Evolutionary conservation across 2,888 invertebrate species (phyloP).

Genomic region (Strigamia crassipes): DNA sequence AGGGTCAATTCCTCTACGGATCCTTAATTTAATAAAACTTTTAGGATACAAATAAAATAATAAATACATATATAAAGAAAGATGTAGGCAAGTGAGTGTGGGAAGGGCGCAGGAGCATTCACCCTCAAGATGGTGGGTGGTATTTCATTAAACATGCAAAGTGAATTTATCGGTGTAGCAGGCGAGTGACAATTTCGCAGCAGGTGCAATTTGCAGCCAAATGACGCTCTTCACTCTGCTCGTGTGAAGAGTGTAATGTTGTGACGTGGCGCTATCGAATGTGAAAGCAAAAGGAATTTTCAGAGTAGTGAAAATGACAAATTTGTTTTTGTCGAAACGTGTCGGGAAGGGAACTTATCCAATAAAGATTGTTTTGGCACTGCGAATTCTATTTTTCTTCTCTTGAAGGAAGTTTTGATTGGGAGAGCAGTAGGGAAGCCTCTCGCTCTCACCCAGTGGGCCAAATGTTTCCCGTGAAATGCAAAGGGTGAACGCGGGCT

Average conservation of each 20-base stretch:
- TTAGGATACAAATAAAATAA: background rate
- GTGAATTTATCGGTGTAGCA: slow-evolving; percentile 21
- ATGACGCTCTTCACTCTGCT: slow-evolving; percentile 21
- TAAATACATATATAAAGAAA: background rate
- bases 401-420: background rate
- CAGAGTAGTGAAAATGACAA: slow-evolving; percentile 12
- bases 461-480: background rate
- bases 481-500: background rate
- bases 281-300: slow-evolving; percentile 21
- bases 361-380: slow-evolving; percentile 7
- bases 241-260: slow-evolving; percentile 9
- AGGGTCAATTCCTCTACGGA: background rate
- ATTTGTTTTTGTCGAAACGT: slow-evolving; percentile 10
- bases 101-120: background rate
- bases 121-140: slow-evolving; percentile 21
- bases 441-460: background rate
- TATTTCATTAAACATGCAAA: slow-evolving; percentile 21
- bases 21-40: background rate
- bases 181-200: slow-evolving; percentile 21
- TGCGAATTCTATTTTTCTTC: slow-evolving; percentile 6
- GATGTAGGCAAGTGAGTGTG: background rate
- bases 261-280: slow-evolving; percentile 2
- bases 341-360: slow-evolving; percentile 11
- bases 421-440: background rate
- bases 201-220: slow-evolving; percentile 21